Evolutionary conservation across 2,888 invertebrate species (phyloP).

Genomic region (Drosophila phalerata): DNA sequence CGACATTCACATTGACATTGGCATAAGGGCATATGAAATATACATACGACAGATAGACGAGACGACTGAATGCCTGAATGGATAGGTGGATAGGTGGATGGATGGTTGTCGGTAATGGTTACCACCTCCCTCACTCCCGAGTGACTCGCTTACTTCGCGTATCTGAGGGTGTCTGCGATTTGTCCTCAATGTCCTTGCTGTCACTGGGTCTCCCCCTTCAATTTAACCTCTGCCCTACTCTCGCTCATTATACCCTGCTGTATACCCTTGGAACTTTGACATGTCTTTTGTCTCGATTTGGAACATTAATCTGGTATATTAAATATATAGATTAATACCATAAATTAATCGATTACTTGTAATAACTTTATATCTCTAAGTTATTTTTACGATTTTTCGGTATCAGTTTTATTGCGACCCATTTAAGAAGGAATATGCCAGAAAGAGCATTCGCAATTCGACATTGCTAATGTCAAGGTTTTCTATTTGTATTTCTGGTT

Average conservation of each 20-base stretch:
- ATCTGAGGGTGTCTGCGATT: slow-evolving; percentile 73
- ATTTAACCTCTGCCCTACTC: background rate
- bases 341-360: background rate
- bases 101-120: slow-evolving; percentile 67
- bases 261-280: background rate
- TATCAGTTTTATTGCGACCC: background rate
- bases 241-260: background rate
- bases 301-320: background rate
- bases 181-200: slow-evolving; percentile 61
- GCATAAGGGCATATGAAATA: slow-evolving; percentile 73
- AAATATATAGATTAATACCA: background rate
- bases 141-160: slow-evolving; percentile 56
- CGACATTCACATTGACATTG: slow-evolving; percentile 24
- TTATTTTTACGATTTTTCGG: background rate
- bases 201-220: slow-evolving; percentile 14
- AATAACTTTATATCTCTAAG: background rate
- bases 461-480: fast-evolving
- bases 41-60: slow-evolving; percentile 61
- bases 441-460: slow-evolving; percentile 30
- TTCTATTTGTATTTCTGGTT: slow-evolving; percentile 39
- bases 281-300: slow-evolving; percentile 6
- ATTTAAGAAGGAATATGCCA: background rate
- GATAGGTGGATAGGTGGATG: slow-evolving; percentile 33
- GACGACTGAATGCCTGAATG: slow-evolving; percentile 32
- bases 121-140: slow-evolving; percentile 43